Base-by-base conservation (phyloP, 92 coral and sea anemone genomes). In the Meandrina meandrites region DNA sequence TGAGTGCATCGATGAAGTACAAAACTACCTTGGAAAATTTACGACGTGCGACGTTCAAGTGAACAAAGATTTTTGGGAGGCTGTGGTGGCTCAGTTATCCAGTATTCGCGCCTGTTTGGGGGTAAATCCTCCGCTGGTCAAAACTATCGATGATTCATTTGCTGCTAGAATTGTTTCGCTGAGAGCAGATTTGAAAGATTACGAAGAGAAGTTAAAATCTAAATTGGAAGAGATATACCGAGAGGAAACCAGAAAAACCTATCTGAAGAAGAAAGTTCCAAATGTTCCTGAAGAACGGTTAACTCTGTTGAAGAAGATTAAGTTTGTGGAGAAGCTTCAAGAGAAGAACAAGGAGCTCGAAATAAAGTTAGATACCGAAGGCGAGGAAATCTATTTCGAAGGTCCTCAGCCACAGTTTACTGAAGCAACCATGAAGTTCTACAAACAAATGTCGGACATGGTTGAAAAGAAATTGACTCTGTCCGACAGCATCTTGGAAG, bases 381-480 rank as follows among this genome's bases (percentile, higher is more conserved):
- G 60, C 3, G 89, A 90, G 42, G 90, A 80, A 73, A 82, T 94
- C 34, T 89, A 60, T 28, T 82, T 95, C 28, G 88, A 90, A 58
- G 94, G 98, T 19, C 98, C 97, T 18, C 94, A 90, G 37, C 87
- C 87, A 75, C 95, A 95, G 73, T 87, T 80, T 64, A 72, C 58
- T 10, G 91, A 92, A 31, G 95, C 97, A 14, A 88, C 76, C 18
- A 87, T 94, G 74, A 76, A 88, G 51, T 82, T 90, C 68, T 86
- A 87, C 62, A 90, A 89, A 57, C 83, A 82, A 34, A 78, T 88
- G 34, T 54, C 69, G 27, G 80, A 82, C 58, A 88, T 94, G 85
- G 83, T 91, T 31, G 88, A 83, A 53, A 89, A 91, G 78, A 81
- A 62, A 32, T 40, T 92, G 1, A 80, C 85, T 66, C 67, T 88